Percentiles rank a stretch among this genome's conserved stretches.
Evolutionary conservation across 2,888 invertebrate genomes (phyloP).

Genomic region (Anagyrus pseudococci): DNA sequence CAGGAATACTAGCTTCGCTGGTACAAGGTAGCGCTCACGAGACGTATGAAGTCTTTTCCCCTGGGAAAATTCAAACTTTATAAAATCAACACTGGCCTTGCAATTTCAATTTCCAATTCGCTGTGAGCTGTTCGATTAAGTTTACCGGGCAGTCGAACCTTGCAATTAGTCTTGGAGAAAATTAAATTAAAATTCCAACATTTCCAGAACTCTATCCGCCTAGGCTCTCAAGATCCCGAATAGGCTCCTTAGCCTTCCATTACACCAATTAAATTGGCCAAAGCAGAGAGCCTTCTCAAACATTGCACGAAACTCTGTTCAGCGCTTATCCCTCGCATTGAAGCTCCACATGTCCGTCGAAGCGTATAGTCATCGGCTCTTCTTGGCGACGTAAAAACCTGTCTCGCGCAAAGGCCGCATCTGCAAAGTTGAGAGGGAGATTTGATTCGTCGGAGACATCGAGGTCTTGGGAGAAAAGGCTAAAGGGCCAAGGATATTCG

Average conservation of each 20-base stretch:
- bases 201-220: too few species aligned
- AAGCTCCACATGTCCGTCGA: conserved; percentile 1
- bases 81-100: too few species aligned
- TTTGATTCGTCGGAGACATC: conserved; percentile 23
- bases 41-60: neutral
- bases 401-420: conserved; percentile 25
- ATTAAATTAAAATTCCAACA: too few species aligned
- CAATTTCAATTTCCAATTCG: too few species aligned
- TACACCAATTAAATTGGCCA: neutral
- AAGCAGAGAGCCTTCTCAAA: neutral
- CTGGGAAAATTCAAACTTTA: too few species aligned
- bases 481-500: conserved; percentile 38
- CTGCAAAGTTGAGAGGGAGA: conserved; percentile 10
- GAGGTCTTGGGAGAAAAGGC: neutral
- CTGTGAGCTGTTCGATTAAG: too few species aligned
- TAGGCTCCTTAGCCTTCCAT: neutral
- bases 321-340: neutral
- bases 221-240: neutral
- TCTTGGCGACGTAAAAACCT: neutral
- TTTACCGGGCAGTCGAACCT: too few species aligned
- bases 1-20: too few species aligned
- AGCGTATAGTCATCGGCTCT: conserved; percentile 12
- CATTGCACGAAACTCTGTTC: neutral
- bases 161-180: too few species aligned
- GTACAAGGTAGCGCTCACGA: conserved; percentile 1